Base-by-base conservation (phyloP, 2,797 vertebrate species). In the Pseudomugil tenellus region DNA sequence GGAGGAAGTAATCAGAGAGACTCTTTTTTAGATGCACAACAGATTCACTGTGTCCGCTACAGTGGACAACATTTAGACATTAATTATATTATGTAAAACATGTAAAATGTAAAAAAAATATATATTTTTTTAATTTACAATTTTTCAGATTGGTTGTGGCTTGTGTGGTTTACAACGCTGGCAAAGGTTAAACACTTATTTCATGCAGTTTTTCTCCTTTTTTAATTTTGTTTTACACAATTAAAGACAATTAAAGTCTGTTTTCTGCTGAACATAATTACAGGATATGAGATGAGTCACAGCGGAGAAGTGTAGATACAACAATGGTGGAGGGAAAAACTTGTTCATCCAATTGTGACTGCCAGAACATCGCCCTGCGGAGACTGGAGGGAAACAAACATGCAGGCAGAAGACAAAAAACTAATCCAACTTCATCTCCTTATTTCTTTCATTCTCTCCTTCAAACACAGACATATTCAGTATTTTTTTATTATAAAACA, bases 291-390 rank as follows among this genome's bases (percentile, higher is more conserved):
- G 88, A 87, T 89, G 89, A 94, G 85, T 92, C 91, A 91, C 70
- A 63, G 76, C 32, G 25, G 69, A 80, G 79, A 70, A 72, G 83
- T 79, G 76, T 77, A 87, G 69, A 62, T 77, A 82, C 76, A 74
- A 87, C 83, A 87, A 87, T 86, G 77, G 81, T 41, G 8, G 65
- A 80, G 86, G 59, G 52, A 59, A 85, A 88, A 92, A 91, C 87
- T 88, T 91, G 91, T 88, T 92, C 82, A 90, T 91, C 80, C 81
- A 67, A 85, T 88, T 88, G 89, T 90, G 86, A 87, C 80, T 89
- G 81, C 84, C 86, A 88, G 83, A 90, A 89, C 83, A 87, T 86
- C 78, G 80, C 78, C 86, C 87, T 54, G 73, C 88, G 79, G 86
- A 91, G 84, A 90, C 83, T 34, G 73, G 60, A 85, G 61, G 72